Evolutionary conservation across 2,113 vertebrate genomes (phyloP), one percentile per base, ranked within the genome.

Genomic region (Nerophis ophidion): DNA sequence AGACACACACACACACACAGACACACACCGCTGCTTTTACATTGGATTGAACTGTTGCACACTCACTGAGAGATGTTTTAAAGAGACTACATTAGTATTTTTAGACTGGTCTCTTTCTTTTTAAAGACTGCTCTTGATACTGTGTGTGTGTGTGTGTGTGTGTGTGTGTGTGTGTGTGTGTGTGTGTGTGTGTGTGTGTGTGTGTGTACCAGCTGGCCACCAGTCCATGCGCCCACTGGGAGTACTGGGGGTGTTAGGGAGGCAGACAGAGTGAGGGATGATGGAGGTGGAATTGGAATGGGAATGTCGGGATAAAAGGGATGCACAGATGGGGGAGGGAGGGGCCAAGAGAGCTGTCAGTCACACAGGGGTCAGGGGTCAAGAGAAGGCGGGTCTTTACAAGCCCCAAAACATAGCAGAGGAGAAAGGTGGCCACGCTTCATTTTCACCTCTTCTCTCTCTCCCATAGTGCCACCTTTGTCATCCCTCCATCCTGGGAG

Each of bases 301-400:
- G 16, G 17, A 46, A 58, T n/a, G 33, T 10, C 33, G 9, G 34
- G 15, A 65, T 10, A 7, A 16, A 52, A 4, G 15, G 36, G 6
- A 46, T 6, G 4, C 11, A 7, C 2, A 19, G 33, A 8, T 12
- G 6, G 5, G 11, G 48, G 34, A 50, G 17, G 59, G 46, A 57
- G 57, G 59, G 47, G 45, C 47, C 47, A 12, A 48, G 6, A 14
- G 57, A 71, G 45, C 48, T 49, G 61, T 79, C 71, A 74, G 47
- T 81, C 65, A 76, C 7, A 8, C 4, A 0, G 9, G 46, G 33
- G 76, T 71, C 68, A 58, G 13, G 67, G 76, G 68, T 82, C 71
- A 35, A 36, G 7, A 65, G 61, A 65, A 42, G 80, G 80, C 64
- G 68, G 56, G 60, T 2, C 57, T 64, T 67, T 54, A 84, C 80